Base-by-base conservation (phyloP, 2,113 vertebrate species). In the Limanda limanda region DNA sequence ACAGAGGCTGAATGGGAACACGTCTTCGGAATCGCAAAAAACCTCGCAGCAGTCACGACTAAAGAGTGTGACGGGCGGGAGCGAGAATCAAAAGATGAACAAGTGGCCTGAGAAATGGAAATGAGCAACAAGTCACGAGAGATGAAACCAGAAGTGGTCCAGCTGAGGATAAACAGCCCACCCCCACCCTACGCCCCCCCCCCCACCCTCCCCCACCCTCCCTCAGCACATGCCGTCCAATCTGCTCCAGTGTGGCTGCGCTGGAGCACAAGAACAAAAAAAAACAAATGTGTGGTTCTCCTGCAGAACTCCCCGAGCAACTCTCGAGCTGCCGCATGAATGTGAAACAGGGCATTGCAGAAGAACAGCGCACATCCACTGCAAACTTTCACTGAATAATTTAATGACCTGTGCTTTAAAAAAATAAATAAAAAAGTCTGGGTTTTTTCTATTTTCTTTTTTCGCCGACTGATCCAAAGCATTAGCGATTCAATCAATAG, bases 371-470 rank as follows among this genome's bases (percentile, higher is more conserved):
- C 62, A 70, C 69, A 82, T 80, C 82, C 68, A 84, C 81, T 31
- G 68, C 76, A 76, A 83, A 86, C 62, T 68, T 78, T 40, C 74
- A 63, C 85, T 90, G 78, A 92, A 92, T 92, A 57, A 91, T 89
- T 83, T 61, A 90, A 78, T 78, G 48, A 74, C 62, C 68, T 51
- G 61, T 37, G 51, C 80, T 79, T 78, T 21, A 66, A 77, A 59
- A 86, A 24, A 55, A 55, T 23, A 73, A 27, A 27, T 27, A 27
- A 27, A 27, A 59, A 74, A 72, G 37, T 64, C 45, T n/a, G 40
- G 61, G 61, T 86, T 75, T 31, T 31, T 82, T 31, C 20, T 3
- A 20, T 68, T 1, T 52, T 63, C 77, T 63, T 35, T 61, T 31
- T 37, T 13, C 15, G 23, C 60, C 9, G 75, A 74, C 56, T 77